Evolutionary conservation across 2,113 vertebrate genomes (phyloP).

Genomic region (Phalacrocorax aristotelis): DNA sequence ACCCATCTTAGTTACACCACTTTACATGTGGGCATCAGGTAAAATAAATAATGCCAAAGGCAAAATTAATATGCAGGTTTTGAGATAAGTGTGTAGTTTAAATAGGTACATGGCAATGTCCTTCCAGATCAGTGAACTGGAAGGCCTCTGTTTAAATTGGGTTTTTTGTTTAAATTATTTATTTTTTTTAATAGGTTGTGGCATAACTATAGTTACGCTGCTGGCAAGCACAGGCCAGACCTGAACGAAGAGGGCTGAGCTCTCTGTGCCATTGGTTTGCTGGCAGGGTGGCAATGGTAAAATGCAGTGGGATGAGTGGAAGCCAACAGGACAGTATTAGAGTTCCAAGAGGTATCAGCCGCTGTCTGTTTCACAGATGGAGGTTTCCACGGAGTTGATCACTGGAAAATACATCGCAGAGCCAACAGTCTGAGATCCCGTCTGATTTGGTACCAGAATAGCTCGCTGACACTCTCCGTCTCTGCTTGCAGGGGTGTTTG

Average conservation of each 20-base stretch:
- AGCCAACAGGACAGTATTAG: not conserved
- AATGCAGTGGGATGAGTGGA: not conserved
- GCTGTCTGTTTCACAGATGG: not conserved
- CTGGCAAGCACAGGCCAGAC: not conserved
- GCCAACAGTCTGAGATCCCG: not conserved
- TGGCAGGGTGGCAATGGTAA: not conserved
- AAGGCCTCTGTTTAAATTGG: not conserved
- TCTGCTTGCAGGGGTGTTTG: not conserved
- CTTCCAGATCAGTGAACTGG: not conserved
- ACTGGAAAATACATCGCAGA: not conserved
- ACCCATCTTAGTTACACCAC: not conserved
- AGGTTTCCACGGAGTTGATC: not conserved
- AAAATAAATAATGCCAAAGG: not conserved
- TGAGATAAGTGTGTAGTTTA: not conserved
- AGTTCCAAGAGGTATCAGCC: not conserved
- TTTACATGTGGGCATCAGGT: not conserved
- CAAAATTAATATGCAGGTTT: not conserved
- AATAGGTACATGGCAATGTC: not conserved
- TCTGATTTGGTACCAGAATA: not conserved
- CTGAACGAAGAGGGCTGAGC: not conserved
- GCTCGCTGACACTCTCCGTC: not conserved
- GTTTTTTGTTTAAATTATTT: not conserved
- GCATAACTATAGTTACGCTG: not conserved
- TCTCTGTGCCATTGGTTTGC: not conserved
- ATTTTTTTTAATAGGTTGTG: not conserved